Conservation (phyloP, 1,140 invertebrate species). For the Drosophila tristis region DNA sequence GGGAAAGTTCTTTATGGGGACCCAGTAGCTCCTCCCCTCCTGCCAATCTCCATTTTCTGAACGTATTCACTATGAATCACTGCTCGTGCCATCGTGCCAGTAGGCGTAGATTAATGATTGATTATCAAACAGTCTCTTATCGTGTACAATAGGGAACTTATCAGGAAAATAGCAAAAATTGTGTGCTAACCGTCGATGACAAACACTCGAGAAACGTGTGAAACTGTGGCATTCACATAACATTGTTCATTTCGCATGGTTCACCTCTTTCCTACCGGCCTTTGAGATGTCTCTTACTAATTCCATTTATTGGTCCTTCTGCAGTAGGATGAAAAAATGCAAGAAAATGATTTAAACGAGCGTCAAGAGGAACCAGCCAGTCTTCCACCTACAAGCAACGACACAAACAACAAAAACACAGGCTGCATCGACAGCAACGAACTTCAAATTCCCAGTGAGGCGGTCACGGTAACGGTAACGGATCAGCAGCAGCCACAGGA, state of each 20-base stretch:
- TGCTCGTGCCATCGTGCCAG: not conserved
- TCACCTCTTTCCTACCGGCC: not conserved
- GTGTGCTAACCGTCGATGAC: slow-evolving; percentile 19
- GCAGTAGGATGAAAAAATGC: slow-evolving; percentile 83
- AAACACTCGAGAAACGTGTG: slow-evolving; percentile 10
- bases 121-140: slow-evolving; percentile 67
- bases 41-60: too few relatives aligned
- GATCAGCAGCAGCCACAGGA: slow-evolving; percentile 15
- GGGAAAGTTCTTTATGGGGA: not conserved
- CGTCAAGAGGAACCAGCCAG: slow-evolving; percentile 74
- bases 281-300: slow-evolving; percentile 24
- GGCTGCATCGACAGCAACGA: slow-evolving; percentile 5
- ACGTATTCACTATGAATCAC: slow-evolving; percentile 53
- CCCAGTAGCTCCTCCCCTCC: not conserved
- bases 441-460: slow-evolving; percentile 1
- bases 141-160: slow-evolving; percentile 32
- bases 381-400: slow-evolving; percentile 66
- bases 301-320: not conserved
- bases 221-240: slow-evolving; percentile 28
- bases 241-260: slow-evolving; percentile 27
- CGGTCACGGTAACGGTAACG: not conserved
- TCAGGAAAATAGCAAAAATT: slow-evolving; percentile 23
- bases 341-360: slow-evolving; percentile 80
- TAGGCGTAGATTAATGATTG: slow-evolving; percentile 44
- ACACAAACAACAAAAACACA: slow-evolving; percentile 21